A percentile compares a stretch with the other conserved stretches of the same genome.
phyloP scores from a whole-genome alignment of 1,140 invertebrate species.

The Orius laevigatus region DNA sequence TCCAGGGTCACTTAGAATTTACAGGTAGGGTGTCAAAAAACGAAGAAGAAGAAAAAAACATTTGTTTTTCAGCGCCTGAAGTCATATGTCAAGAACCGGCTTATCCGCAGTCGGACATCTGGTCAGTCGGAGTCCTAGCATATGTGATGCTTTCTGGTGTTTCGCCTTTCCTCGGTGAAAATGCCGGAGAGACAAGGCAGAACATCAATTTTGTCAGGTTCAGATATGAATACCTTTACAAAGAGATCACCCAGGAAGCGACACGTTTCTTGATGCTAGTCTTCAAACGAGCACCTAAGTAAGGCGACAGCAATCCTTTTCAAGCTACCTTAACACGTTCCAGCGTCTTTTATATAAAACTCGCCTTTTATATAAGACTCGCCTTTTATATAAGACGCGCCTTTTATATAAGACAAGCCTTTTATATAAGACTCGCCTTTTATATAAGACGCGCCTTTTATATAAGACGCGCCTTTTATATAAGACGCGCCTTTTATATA shows the following conservation, averaged over 20 bases:
- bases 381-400: too few relatives aligned
- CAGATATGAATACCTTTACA: constrained; percentile 84
- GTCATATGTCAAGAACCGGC: constrained; percentile 71
- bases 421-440: too few relatives aligned
- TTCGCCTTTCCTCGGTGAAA: constrained; percentile 75
- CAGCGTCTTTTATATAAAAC: neutral
- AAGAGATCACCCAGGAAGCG: constrained; percentile 85
- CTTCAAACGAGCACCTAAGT: constrained; percentile 85
- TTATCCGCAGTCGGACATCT: constrained; percentile 83
- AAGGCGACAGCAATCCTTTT: constrained; percentile 25
- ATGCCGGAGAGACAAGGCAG: constrained; percentile 68
- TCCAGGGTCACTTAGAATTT: constrained; percentile 52
- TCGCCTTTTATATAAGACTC: too few relatives aligned
- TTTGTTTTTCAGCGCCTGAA: constrained; percentile 64
- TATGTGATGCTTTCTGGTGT: constrained; percentile 90
- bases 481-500: too few relatives aligned
- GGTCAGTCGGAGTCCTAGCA: constrained; percentile 82
- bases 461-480: too few relatives aligned
- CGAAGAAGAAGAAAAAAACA: constrained; percentile 4
- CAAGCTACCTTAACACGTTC: neutral
- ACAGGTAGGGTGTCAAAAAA: too few relatives aligned
- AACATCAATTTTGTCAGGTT: constrained; percentile 89
- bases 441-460: too few relatives aligned
- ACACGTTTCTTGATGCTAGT: constrained; percentile 87
- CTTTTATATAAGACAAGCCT: too few relatives aligned